These are phyloP conservation scores for Mixornis gularis DNA, from an alignment of 2,113 vertebrate genomes.

Conservation along the genomic window DNA sequence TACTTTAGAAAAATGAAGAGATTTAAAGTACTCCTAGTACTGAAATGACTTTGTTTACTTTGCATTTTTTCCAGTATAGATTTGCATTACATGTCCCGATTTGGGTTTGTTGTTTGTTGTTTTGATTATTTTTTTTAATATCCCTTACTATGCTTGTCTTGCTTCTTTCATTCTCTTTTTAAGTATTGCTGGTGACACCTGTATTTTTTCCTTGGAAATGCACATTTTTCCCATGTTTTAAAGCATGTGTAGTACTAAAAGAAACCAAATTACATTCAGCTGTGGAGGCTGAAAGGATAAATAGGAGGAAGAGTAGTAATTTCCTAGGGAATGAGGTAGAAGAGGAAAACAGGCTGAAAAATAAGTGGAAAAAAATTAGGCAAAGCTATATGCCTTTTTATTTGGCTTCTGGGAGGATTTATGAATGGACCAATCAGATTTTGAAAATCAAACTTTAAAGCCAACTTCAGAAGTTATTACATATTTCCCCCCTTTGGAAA, in stretches of 20 bases:
- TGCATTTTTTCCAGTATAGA: background rate
- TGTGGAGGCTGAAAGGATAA: background rate
- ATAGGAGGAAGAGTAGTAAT: background rate
- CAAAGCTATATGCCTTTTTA: background rate
- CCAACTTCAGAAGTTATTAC: background rate
- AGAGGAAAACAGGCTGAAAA: background rate
- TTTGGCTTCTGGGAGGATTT: slow-evolving; percentile 3
- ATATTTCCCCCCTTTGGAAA: background rate
- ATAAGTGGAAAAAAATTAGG: background rate
- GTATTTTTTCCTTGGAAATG: background rate
- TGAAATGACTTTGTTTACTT: background rate
- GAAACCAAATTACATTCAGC: background rate
- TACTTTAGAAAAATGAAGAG: background rate
- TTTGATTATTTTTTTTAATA: background rate
- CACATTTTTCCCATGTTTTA: background rate
- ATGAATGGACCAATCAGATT: background rate
- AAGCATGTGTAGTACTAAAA: background rate
- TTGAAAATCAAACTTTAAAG: slow-evolving; percentile 14
- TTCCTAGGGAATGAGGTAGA: slow-evolving; percentile 17
- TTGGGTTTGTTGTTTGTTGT: background rate
- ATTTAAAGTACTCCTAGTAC: background rate
- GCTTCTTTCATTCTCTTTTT: background rate
- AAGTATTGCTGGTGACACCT: background rate
- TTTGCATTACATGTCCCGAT: background rate
- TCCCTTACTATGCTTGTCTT: background rate